Base-by-base conservation (phyloP, 2,888 invertebrate species). In the Dorcus parallelipipedus region DNA sequence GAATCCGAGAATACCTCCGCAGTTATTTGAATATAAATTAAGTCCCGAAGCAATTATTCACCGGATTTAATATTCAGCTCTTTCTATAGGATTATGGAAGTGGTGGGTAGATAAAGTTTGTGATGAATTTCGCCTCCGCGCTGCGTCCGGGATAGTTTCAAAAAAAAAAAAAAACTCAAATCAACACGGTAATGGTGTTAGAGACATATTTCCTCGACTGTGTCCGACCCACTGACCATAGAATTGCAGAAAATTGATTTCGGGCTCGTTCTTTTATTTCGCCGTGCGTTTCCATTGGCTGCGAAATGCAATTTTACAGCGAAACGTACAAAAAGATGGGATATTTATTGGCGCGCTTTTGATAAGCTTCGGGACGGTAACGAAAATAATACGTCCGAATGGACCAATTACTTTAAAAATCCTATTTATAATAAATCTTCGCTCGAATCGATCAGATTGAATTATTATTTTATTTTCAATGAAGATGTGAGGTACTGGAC, bases 21-120 rank as follows among this genome's bases (percentile, higher is more conserved):
- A 64, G 65, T 66, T 65, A 67, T 67, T 67, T 66, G 66, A 68
- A 68, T 68, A 64, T 65, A 68, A 67, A 68, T 68, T 66, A 68
- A 63, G 66, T 61, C 64, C 63, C 52, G 61, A 56, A 59, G 68
- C 68, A 67, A 67, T 67, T 67, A 67, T 67, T 67, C 66, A 67
- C 64, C 55, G 67, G 64, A 67, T 66, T 67, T 67, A 65, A 64
- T 62, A 65, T 65, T 67, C 67, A 65, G 64, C 67, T 65, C 67
- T 66, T 66, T 67, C 59, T 52, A 56, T 50, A 54, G 66, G 65
- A 66, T 67, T 66, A 67, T 64, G 58, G 62, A 61, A 58, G 64
- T 60, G 65, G 67, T 67, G 63, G 64, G 66, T 63, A 64, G 61
- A 61, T 51, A 61, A 54, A 54, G 51, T 59, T 59, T 61, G 61